Evolutionary conservation across 2,113 vertebrate species (phyloP), one percentile per base, ranked within the genome.

Genomic region (Crocuta crocuta): DNA sequence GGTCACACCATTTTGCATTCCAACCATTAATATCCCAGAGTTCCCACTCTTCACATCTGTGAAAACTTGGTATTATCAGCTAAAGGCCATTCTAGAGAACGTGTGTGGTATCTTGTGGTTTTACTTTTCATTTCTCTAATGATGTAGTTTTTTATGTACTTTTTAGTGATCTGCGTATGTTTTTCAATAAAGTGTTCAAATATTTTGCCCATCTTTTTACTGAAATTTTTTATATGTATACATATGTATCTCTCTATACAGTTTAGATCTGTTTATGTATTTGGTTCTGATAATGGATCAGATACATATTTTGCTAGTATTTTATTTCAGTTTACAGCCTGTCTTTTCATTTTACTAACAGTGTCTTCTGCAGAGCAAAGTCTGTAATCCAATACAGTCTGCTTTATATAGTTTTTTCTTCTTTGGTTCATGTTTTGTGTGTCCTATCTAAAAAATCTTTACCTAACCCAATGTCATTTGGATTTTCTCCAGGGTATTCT

Each of bases 301-400:
- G 26, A 78, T 70, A 83, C 8, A 71, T 71, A 55, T 70, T 91
- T 79, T 79, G 48, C 15, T 45, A 83, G 45, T 65, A 82, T 78
- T 90, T 93, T 89, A 83, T 26, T 86, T 93, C 9, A 50, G 24
- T 58, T 17, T 95, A n/a, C 26, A 39, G 43, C 26, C 53, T 96
- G 28, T 80, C 33, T 80, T 81, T 87, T 95, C n/a, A 93, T 65
- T 89, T 94, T 94, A 95, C 82, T 65, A 87, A 86, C 48, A 68
- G 10, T 94, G 3, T 78, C 74, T 65, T 79, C 48, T 91, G 66
- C 80, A 95, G 50, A 95, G 48, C 4, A 95, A 91, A 84, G 68
- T 89, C 71, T 94, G 2, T 55, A 83, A 84, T 35, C 53, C n/a
- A 17, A 76, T 58, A 26, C 50, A 95, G 15, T 70, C 17, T 86